Evolutionary conservation across 2,797 vertebrate genomes (phyloP).

Genomic region (Danio tinwini): DNA sequence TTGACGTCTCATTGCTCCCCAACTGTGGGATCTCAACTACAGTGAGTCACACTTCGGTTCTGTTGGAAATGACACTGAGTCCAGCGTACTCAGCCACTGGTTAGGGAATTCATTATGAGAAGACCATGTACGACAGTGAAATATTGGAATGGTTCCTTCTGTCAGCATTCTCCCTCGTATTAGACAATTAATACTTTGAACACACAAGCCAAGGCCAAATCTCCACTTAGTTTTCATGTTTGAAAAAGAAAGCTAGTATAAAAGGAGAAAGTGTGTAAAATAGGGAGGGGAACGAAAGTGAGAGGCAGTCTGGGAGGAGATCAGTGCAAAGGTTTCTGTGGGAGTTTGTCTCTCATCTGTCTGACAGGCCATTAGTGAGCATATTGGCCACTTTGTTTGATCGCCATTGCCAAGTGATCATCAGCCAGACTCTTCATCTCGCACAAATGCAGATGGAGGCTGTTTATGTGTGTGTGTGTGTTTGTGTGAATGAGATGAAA

Average conservation of each 20-base stretch:
- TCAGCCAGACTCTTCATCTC: slow-evolving; percentile 73
- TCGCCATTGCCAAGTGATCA: slow-evolving; percentile 75
- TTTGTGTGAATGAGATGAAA: slow-evolving; percentile 27
- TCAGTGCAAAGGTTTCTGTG: slow-evolving; percentile 3
- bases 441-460: slow-evolving; percentile 71
- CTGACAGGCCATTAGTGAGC: slow-evolving; percentile 79
- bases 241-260: background rate
- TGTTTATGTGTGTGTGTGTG: slow-evolving; percentile 22
- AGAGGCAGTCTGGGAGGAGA: slow-evolving; percentile 15
- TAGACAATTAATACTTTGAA: background rate
- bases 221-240: background rate
- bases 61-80: slow-evolving; percentile 20
- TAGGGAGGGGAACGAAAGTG: slow-evolving; percentile 27
- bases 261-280: slow-evolving; percentile 17
- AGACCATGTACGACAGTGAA: background rate
- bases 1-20: slow-evolving; percentile 3
- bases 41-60: slow-evolving; percentile 10
- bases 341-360: slow-evolving; percentile 66
- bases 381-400: slow-evolving; percentile 72
- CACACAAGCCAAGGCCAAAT: slow-evolving; percentile 8
- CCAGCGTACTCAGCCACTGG: background rate
- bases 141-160: background rate
- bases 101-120: background rate
- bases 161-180: slow-evolving; percentile 1
- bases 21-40: slow-evolving; percentile 2